A percentile compares a stretch with the other conserved stretches of the same genome.
These are phyloP conservation scores for Neocrepidodera transversa DNA, from an alignment of 2,888 invertebrate species.

Conservation along the genomic window DNA sequence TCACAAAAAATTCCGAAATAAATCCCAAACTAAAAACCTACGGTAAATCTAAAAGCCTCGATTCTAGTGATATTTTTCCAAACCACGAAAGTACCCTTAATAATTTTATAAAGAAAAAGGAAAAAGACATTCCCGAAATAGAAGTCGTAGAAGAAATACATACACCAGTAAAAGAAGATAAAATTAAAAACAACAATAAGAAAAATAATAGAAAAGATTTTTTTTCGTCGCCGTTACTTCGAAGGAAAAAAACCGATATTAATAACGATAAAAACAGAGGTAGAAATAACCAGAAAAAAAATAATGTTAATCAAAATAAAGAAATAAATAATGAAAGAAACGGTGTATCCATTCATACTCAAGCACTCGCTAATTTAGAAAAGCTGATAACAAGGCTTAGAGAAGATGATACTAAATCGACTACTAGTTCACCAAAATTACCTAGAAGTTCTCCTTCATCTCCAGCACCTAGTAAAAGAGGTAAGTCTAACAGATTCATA, in stretches of 20 bases:
- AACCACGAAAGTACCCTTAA: constrained; percentile 54
- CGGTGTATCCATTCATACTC: constrained; percentile 57
- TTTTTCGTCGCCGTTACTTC: constrained; percentile 58
- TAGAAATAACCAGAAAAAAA: constrained; percentile 51
- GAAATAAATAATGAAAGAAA: constrained; percentile 42
- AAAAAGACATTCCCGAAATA: constrained; percentile 53
- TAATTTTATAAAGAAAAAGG: constrained; percentile 48
- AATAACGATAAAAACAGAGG: constrained; percentile 43
- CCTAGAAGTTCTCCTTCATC: constrained; percentile 81
- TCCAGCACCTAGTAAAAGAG: constrained; percentile 75
- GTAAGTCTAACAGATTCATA: no score
- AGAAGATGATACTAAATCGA: constrained; percentile 63
- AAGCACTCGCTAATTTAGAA: constrained; percentile 67
- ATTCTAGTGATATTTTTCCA: constrained; percentile 81
- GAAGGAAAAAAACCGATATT: constrained; percentile 57
- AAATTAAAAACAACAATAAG: constrained; percentile 46
- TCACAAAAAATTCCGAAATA: constrained; percentile 42
- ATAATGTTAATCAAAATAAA: constrained; percentile 31
- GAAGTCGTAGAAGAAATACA: constrained; percentile 36
- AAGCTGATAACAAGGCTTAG: constrained; percentile 66
- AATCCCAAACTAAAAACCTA: constrained; percentile 63
- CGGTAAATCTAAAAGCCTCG: constrained; percentile 83
- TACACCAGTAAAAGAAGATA: constrained; percentile 28
- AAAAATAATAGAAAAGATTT: constrained; percentile 56
- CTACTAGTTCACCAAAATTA: constrained; percentile 67